These are phyloP conservation scores for Ochlodes sylvanus DNA, from an alignment of 2,888 invertebrate species.

Conservation along the genomic window DNA sequence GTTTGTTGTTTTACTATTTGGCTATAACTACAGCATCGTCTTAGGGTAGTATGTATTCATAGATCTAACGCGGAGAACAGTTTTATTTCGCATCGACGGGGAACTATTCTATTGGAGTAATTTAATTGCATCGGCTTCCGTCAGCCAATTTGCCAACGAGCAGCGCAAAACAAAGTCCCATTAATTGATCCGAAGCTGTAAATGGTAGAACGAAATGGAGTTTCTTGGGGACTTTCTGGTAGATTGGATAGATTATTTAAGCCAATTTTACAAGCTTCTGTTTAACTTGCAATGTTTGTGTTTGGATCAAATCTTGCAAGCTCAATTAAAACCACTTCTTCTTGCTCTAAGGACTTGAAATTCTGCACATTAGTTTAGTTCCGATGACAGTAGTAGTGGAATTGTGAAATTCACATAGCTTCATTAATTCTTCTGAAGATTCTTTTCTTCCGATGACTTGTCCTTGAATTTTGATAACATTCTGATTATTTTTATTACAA, in stretches of 20 bases:
- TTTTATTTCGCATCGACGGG: constrained; percentile 5
- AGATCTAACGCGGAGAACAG: constrained; percentile 7
- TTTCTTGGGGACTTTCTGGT: neutral
- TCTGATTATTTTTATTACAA: too few relatives aligned
- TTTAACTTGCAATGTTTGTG: too few relatives aligned
- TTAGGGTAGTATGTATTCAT: neutral
- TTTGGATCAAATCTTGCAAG: too few relatives aligned
- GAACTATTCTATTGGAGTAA: constrained; percentile 25
- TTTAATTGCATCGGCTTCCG: constrained; percentile 20
- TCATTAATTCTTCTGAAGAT: too few relatives aligned
- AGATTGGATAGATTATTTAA: neutral
- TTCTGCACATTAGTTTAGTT: too few relatives aligned
- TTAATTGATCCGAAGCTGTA: constrained; percentile 17
- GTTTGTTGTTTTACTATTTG: neutral
- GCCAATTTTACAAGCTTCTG: too few relatives aligned
- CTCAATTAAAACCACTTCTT: too few relatives aligned
- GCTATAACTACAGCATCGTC: neutral
- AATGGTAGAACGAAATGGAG: neutral
- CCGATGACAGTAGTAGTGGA: too few relatives aligned
- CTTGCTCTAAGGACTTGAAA: too few relatives aligned
- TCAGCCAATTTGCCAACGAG: constrained; percentile 11
- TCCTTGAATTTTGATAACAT: too few relatives aligned
- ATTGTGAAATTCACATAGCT: too few relatives aligned
- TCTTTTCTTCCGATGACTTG: too few relatives aligned
- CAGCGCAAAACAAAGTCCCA: constrained; percentile 4